Percentiles rank a stretch among this genome's conserved stretches.
Evolutionary conservation across 1,140 invertebrate species (phyloP).

Genomic region (Stegodyphus mimosarum): DNA sequence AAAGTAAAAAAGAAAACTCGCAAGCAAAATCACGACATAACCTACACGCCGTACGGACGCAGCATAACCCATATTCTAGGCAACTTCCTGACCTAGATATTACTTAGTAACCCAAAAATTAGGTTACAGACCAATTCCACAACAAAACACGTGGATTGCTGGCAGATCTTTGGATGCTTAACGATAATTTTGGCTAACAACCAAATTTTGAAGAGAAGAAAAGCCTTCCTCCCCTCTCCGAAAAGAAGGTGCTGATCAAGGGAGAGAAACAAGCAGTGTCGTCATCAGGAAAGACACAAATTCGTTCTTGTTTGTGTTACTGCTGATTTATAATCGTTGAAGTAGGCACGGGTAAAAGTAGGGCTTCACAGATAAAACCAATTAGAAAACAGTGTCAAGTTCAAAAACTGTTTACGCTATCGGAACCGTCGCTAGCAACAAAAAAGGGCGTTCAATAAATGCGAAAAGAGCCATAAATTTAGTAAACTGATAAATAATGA

Average conservation of each 20-base stretch:
- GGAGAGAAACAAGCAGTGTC: too few relatives aligned
- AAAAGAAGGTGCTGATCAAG: too few relatives aligned
- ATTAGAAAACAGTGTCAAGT: not conserved
- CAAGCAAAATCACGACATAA: not conserved
- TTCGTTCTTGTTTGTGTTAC: not conserved
- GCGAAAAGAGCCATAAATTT: too few relatives aligned
- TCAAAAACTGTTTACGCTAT: not conserved
- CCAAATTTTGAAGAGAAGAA: too few relatives aligned
- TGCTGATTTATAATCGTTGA: not conserved
- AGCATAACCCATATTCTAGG: slow-evolving; percentile 41
- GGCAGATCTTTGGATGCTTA: too few relatives aligned
- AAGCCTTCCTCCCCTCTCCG: too few relatives aligned
- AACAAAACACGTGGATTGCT: slow-evolving; percentile 38
- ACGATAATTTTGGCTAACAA: too few relatives aligned
- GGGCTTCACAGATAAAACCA: not conserved
- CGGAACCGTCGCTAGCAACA: too few relatives aligned
- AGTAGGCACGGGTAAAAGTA: not conserved
- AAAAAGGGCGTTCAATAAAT: too few relatives aligned
- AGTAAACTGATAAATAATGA: too few relatives aligned
- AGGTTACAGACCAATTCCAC: slow-evolving; percentile 48
- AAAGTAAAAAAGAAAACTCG: not conserved
- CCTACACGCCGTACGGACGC: not conserved
- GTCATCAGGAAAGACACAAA: too few relatives aligned
- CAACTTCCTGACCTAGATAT: slow-evolving; percentile 53
- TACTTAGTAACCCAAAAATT: slow-evolving; percentile 50